These are phyloP conservation scores for Rallus crepitans DNA, from an alignment of 2,797 vertebrate species.

Conservation along the genomic window DNA sequence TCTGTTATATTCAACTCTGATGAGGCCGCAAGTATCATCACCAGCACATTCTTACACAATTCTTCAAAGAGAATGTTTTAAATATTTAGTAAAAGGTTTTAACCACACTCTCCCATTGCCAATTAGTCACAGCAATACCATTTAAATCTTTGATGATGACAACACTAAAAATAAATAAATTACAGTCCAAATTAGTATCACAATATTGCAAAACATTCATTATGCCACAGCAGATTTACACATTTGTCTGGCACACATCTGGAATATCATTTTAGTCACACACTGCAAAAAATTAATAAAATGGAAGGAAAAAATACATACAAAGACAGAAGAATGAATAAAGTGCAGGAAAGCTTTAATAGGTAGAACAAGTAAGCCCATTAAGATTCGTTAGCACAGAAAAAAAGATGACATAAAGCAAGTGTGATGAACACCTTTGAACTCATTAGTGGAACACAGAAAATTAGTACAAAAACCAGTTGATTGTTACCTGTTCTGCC, in stretches of 20 bases:
- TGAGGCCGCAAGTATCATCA: not conserved
- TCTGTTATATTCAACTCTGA: no score
- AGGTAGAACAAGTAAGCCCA: not conserved
- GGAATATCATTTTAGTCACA: not conserved
- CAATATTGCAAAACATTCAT: not conserved
- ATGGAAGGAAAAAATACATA: not conserved
- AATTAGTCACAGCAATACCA: conserved; percentile 9
- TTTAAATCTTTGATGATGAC: conserved; percentile 41
- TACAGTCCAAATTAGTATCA: not conserved
- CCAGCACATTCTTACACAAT: not conserved
- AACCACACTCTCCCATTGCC: not conserved
- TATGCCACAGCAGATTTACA: not conserved
- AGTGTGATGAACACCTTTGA: not conserved
- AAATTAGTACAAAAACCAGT: not conserved
- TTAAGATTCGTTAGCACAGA: not conserved
- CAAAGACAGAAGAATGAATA: not conserved
- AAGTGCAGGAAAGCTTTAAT: not conserved
- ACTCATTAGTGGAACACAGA: not conserved
- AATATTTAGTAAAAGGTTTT: conserved; percentile 38
- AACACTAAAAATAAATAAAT: conserved; percentile 48
- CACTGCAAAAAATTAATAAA: not conserved
- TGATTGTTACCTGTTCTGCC: not conserved
- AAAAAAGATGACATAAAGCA: not conserved
- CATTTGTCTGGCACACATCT: not conserved
- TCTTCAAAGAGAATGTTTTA: conserved; percentile 22